These are phyloP conservation scores for Xiphophorus hellerii DNA, from an alignment of 2,113 vertebrate species.

Conservation along the genomic window DNA sequence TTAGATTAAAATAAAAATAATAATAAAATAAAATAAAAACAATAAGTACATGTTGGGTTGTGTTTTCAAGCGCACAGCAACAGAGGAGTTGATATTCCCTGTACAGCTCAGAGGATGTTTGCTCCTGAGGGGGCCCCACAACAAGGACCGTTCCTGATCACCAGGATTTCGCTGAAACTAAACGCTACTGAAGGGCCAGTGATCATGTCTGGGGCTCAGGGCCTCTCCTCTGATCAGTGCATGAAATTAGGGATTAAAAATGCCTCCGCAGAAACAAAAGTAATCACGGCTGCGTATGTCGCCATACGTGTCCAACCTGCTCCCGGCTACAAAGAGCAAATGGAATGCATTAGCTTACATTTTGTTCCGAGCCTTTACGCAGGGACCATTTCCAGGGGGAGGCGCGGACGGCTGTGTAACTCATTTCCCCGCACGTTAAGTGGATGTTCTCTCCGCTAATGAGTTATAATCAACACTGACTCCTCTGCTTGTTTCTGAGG, in stretches of 20 bases:
- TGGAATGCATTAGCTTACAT: conserved; percentile 88
- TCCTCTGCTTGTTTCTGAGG: conserved; percentile 84
- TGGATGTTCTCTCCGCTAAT: conserved; percentile 90
- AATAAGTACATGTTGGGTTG: not conserved
- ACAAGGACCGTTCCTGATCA: conserved; percentile 63
- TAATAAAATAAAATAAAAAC: no score
- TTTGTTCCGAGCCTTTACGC: conserved; percentile 84
- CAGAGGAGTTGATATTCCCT: conserved; percentile 30
- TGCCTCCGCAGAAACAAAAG: conserved; percentile 83
- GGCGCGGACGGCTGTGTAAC: conserved; percentile 75
- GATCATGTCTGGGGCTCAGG: conserved; percentile 59
- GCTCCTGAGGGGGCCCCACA: conserved; percentile 33
- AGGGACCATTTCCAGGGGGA: conserved; percentile 84
- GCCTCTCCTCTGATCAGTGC: conserved; percentile 74
- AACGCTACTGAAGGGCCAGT: conserved; percentile 64
- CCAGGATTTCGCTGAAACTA: conserved; percentile 62
- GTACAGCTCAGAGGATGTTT: conserved; percentile 51
- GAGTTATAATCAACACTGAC: conserved; percentile 90
- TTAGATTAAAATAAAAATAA: no score
- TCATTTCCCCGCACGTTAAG: conserved; percentile 86
- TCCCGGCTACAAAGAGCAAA: conserved; percentile 85
- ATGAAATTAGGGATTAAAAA: conserved; percentile 84
- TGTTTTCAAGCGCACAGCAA: conserved; percentile 21
- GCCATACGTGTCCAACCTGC: conserved; percentile 84
- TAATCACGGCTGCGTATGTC: conserved; percentile 80